Evolutionary conservation across 2,113 vertebrate genomes (phyloP), one percentile per base, ranked within the genome.

Genomic region (Toxotes chatareus): DNA sequence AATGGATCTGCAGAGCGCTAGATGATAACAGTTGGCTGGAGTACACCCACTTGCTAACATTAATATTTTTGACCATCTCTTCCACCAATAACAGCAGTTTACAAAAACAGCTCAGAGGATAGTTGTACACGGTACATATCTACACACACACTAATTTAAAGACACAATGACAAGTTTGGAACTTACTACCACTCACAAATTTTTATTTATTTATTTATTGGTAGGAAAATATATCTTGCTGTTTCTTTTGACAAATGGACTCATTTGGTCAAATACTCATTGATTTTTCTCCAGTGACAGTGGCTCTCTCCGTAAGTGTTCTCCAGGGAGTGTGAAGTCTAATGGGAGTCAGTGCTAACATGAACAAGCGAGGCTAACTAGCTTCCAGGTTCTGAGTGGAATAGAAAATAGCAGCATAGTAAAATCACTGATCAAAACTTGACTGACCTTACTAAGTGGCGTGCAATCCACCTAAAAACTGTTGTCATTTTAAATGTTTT

Each of bases 41-140:
- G 75, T 27, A 80, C 62, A 57, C 64, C 65, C 73, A 82, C 69
- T 80, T 64, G 23, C 31, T 40, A 34, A 53, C 31, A 38, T 57
- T 67, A 6, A 63, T 64, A 40, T 68, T 80, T 83, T 47, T 27
- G 49, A 79, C 49, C 40, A 47, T 79, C 51, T 67, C 77, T 74
- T 49, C 59, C 3, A 27, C 32, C 47, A 53, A 9, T 51, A 64
- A 60, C 64, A 70, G 12, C 17, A 64, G 53, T 49, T 34, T 27
- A 46, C 46, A 57, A 55, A 69, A 73, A 63, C 40, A 63, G 44
- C 66, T 65, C 2, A 53, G 36, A 42, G 49, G 73, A 71, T 7
- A 40, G 23, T 51, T 2, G 14, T 42, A 21, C 5, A 23, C 1
- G 16, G 36, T 7, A 53, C 6, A n/a, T 49, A 4, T 56, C 36